Evolutionary conservation across 2,888 invertebrate species (phyloP), one percentile per base, ranked within the genome.

Genomic region (Hololepta plana): DNA sequence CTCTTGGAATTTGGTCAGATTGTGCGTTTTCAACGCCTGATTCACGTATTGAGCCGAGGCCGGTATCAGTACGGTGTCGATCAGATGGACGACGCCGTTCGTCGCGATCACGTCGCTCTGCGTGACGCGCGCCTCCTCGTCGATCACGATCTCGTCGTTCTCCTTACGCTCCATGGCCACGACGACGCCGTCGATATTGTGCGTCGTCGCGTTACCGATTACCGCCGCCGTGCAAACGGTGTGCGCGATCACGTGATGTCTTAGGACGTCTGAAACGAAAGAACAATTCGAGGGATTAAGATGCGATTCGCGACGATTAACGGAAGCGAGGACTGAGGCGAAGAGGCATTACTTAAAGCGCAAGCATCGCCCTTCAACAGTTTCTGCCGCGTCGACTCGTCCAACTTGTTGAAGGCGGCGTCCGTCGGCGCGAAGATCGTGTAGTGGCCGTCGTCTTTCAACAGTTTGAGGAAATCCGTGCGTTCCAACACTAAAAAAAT

Each of bases 21-120:
- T 72, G 35, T 66, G 61, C 29, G 61, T 60, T 28, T 63, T 53
- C 35, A 74, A 54, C 3, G 69, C 54, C 10, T 46, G 49, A 12
- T 45, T 47, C 29, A 53, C 42, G 29, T 49, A 47, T 12, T 51
- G 34, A 13, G 54, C 53, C 43, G 31, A 26, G 36, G 32, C 64
- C 1, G 74, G 73, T 27, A 72, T 59, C 22, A 76, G 45, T 13
- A 76, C 61, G 3, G 62, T 59, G 39, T 76, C 72, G 34, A 77
- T 62, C 14, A 71, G 55, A 45, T 77, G 73, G 14, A 79, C 44
- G 2, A 77, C 72, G n/a, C 77, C 79, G 49, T 79, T 75, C 2
- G 67, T 71, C 7, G 64, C 73, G 51, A 77, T 62, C 15, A 67
- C 53, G 44, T 77, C 76, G 3, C 56, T 47, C 29, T 60, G 60